Percentiles rank a stretch among this genome's conserved stretches.
Conservation (phyloP, 2,888 invertebrate genomes). For the Gordius sp. region DNA sequence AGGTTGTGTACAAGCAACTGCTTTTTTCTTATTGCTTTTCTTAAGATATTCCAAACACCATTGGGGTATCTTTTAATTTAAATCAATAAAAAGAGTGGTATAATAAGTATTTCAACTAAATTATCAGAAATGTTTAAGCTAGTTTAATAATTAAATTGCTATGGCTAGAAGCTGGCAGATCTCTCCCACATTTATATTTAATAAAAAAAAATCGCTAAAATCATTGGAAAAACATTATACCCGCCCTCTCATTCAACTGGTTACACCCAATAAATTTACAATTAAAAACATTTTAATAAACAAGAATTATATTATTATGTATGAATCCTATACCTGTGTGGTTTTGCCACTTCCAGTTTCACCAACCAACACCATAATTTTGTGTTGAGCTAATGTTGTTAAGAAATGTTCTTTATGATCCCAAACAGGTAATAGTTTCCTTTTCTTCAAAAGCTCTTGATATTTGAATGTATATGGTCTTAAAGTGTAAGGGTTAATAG, state of each 20-base stretch:
- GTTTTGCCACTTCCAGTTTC: slow-evolving; percentile 99
- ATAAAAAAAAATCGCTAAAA: no score
- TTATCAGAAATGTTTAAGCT: no score
- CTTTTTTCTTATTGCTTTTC: slow-evolving; percentile 33
- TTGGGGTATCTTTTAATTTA: slow-evolving; percentile 70
- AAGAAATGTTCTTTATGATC: slow-evolving; percentile 88
- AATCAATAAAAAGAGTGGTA: no score
- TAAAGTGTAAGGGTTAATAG: slow-evolving; percentile 48
- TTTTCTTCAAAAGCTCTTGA: slow-evolving; percentile 57
- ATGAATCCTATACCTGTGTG: slow-evolving; percentile 40
- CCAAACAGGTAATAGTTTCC: slow-evolving; percentile 77
- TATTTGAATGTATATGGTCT: slow-evolving; percentile 62
- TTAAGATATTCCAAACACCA: slow-evolving; percentile 39
- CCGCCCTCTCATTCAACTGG: no score
- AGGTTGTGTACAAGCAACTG: slow-evolving; percentile 83
- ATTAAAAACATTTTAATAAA: no score
- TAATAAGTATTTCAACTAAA: no score
- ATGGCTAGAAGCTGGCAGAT: no score
- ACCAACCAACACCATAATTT: slow-evolving; percentile 79
- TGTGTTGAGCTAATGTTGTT: slow-evolving; percentile 64
- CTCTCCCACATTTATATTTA: no score
- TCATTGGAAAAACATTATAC: no score
- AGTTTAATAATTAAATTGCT: no score
- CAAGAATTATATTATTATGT: background rate
- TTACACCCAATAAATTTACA: no score